Conservation (phyloP, 1,140 invertebrate genomes). For the Melitaea cinxia region DNA sequence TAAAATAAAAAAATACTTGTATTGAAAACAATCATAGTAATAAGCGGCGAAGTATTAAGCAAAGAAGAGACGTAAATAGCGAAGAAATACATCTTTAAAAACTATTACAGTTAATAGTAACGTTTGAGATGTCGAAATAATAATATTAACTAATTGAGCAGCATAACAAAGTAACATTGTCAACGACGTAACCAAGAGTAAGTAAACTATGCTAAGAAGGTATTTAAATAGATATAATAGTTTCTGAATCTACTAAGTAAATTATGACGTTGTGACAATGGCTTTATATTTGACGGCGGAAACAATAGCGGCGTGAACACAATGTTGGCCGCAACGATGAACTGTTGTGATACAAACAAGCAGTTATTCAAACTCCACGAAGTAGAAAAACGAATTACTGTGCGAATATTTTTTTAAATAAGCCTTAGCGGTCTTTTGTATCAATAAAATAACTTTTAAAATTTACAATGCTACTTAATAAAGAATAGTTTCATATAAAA, state of each 20-base stretch:
- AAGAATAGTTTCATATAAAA: no score
- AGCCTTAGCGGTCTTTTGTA: not conserved
- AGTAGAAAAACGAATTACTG: conserved; percentile 38
- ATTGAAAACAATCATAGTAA: no score
- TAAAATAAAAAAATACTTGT: no score
- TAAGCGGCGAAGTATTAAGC: no score
- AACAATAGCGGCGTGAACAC: conserved; percentile 41
- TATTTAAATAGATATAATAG: not conserved
- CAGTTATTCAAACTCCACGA: conserved; percentile 31
- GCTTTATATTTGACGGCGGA: conserved; percentile 23
- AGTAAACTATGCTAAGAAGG: not conserved
- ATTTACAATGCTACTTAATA: no score
- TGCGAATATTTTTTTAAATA: conserved; percentile 13
- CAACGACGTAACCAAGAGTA: not conserved
- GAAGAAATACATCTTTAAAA: no score
- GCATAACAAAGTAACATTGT: not conserved
- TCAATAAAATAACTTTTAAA: not conserved
- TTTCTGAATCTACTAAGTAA: conserved; percentile 1
- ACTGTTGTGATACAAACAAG: conserved; percentile 27
- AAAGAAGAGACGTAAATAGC: no score
- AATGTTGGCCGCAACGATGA: conserved; percentile 39
- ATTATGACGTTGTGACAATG: conserved; percentile 8
- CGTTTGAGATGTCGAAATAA: no score
- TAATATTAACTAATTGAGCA: no score
- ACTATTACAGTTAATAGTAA: no score